Evolutionary conservation across 2,113 vertebrate genomes (phyloP).

Genomic region (Alectura lathami): DNA sequence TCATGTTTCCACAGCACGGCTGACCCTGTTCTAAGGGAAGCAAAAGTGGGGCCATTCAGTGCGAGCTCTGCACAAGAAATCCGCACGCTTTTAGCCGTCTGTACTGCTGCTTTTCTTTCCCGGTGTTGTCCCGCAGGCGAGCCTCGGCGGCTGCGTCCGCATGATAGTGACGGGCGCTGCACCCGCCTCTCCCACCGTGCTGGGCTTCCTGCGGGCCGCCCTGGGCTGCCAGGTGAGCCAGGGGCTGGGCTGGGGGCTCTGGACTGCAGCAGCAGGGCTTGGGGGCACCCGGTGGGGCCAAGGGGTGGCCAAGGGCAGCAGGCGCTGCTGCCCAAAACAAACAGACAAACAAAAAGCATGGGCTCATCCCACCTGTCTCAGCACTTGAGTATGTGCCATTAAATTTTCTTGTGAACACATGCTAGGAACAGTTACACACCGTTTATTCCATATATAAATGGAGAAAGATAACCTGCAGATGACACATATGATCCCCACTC

Average conservation of each 20-base stretch:
- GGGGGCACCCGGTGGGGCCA: neutral
- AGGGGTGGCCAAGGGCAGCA: neutral
- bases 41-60: neutral
- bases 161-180: slow-evolving; percentile 98
- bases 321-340: neutral
- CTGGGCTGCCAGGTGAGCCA: slow-evolving; percentile 91
- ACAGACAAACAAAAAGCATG: too few relatives aligned
- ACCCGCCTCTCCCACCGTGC: slow-evolving; percentile 88
- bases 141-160: slow-evolving; percentile 88
- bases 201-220: slow-evolving; percentile 93
- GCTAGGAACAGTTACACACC: accelerated
- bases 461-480: neutral
- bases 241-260: neutral
- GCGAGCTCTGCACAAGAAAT: accelerated
- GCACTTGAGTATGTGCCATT: neutral
- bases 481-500: neutral
- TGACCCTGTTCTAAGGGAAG: too few relatives aligned
- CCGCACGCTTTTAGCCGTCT: accelerated
- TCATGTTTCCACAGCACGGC: accelerated
- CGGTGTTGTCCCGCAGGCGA: slow-evolving; percentile 77
- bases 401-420: too few relatives aligned
- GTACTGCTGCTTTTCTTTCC: neutral
- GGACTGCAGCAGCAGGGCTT: neutral
- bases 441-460: neutral
- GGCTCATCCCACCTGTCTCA: neutral